A percentile compares a stretch with the other conserved stretches of the same genome.
phyloP scores from a whole-genome alignment of 2,113 vertebrate species.

The Paraplagusia blochii region DNA sequence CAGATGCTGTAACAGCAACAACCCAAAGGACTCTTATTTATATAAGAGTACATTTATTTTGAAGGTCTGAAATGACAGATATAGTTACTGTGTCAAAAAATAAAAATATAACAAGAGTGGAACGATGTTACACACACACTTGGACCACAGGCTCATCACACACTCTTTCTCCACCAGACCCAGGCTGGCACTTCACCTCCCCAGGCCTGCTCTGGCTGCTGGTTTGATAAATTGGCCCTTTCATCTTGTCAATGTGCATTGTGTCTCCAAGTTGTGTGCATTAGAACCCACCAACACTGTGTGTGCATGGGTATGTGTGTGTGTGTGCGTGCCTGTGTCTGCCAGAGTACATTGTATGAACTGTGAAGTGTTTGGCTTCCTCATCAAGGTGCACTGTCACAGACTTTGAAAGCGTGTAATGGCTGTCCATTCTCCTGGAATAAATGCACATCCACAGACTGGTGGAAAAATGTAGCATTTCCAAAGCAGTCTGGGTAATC shows the following conservation, averaged over 20 bases:
- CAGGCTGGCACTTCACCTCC: slow-evolving; percentile 60
- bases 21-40: too few species aligned
- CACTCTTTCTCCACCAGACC: slow-evolving; percentile 53
- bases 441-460: slow-evolving; percentile 60
- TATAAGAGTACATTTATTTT: too few species aligned
- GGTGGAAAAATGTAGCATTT: slow-evolving; percentile 57
- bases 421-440: slow-evolving; percentile 62
- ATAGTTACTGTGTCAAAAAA: not conserved
- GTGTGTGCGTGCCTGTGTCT: slow-evolving; percentile 27
- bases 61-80: too few species aligned
- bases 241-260: slow-evolving; percentile 69
- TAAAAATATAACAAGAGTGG: slow-evolving; percentile 6
- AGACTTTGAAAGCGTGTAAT: slow-evolving; percentile 73
- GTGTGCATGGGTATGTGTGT: slow-evolving; percentile 20
- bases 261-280: slow-evolving; percentile 60
- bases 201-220: slow-evolving; percentile 57
- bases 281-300: slow-evolving; percentile 23
- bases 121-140: slow-evolving; percentile 17
- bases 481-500: slow-evolving; percentile 55
- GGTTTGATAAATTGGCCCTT: slow-evolving; percentile 74
- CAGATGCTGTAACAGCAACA: too few species aligned
- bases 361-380: slow-evolving; percentile 68
- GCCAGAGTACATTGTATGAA: slow-evolving; percentile 59
- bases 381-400: slow-evolving; percentile 71
- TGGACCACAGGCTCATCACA: slow-evolving; percentile 39